Conservation (phyloP, 2,113 vertebrate species). For the Bungarus multicinctus region DNA sequence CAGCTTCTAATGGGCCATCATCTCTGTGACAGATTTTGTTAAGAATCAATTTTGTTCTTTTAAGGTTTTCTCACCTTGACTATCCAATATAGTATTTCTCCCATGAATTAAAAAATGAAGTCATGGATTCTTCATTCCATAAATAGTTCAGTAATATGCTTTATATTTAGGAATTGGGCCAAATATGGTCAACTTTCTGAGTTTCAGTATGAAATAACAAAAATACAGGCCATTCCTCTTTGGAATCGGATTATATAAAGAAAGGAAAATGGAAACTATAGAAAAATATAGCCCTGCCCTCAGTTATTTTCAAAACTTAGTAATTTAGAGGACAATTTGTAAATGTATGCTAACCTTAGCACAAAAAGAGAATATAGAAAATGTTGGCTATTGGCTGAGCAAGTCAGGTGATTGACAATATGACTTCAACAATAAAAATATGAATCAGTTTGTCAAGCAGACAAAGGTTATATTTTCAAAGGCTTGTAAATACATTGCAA, state of each 20-base stretch:
- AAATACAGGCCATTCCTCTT: not conserved
- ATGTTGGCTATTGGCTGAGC: not conserved
- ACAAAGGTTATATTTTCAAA: not conserved
- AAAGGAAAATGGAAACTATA: not conserved
- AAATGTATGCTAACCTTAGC: not conserved
- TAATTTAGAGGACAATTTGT: not conserved
- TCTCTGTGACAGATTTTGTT: conserved; percentile 46
- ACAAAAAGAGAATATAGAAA: not conserved
- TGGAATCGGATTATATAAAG: not conserved
- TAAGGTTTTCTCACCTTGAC: conserved; percentile 40
- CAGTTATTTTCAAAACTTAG: not conserved
- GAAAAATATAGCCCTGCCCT: not conserved
- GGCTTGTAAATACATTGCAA: not conserved
- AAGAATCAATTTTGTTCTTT: conserved; percentile 49
- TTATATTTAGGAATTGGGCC: not conserved
- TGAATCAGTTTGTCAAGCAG: not conserved
- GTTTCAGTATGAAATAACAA: not conserved
- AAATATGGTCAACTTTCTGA: not conserved
- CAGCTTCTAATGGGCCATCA: conserved; percentile 26
- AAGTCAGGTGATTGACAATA: not conserved
- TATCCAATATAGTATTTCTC: not conserved
- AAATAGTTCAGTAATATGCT: conserved; percentile 31
- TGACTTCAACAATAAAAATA: not conserved
- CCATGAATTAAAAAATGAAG: not conserved
- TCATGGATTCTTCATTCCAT: conserved; percentile 50